Evolutionary conservation across 35 echinoderm and acorn worm genomes (phyloP), one percentile per base, ranked within the genome.

Genomic region (Patiria miniata): DNA sequence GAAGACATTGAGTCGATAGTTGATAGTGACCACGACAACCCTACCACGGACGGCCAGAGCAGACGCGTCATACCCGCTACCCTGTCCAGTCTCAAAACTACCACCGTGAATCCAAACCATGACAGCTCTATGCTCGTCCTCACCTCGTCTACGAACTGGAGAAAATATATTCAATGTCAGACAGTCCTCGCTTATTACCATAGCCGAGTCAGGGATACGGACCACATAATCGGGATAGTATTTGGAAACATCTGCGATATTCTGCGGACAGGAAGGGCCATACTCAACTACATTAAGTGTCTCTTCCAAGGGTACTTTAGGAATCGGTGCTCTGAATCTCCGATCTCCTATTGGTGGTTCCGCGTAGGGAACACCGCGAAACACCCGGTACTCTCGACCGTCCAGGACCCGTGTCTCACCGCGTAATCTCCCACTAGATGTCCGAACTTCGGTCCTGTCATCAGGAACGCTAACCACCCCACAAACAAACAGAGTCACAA

Each of bases 101-200:
- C 93, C 93, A 10, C 88, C 93, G 51, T 95, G 88, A 1, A 95
- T 83, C 88, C 88, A 95, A 17, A 95, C 83, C 88, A 95, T 87
- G 1, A 95, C 93, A 4, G 93, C 69, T 37, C 40, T 51, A 83
- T 77, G 55, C 7, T 51, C 80, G 36, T 1, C 4, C 14, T 14
- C 33, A 1, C 19, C n/a, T 54, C 21, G 39, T 52, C 12, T 53
- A n/a, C 33, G 2, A 18, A 34, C 26, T 1, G 80, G 80, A 34
- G 80, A 34, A 32, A 82, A 82, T 2, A 82, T 10, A 82, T 82
- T 82, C 10, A 82, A 33, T 18, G 80, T 82, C 44, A 82, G 29
- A 52, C 80, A 82, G 51, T 82, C 80, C 80, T 82, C 80, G 22
- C 80, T 82, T 52, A 53, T 53, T 23, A 10, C 19, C 44, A 12